Percentiles rank a stretch among this genome's conserved stretches.
phyloP scores from a whole-genome alignment of 37 sponge, comb jelly and placozoan genomes.

The Agelas oroides region DNA sequence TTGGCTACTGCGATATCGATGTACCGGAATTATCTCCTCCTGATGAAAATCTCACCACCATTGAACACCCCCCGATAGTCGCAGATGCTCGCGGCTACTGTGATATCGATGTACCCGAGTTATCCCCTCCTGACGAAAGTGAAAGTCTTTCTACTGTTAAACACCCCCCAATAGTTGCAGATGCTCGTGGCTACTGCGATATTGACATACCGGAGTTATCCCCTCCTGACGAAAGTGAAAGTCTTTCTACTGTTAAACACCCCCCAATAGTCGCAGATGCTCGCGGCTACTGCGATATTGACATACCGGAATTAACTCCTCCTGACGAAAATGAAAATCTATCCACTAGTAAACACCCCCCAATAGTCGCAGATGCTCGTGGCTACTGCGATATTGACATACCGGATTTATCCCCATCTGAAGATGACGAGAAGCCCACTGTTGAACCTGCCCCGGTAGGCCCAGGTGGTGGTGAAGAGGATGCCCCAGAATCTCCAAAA shows the following conservation, averaged over 20 bases:
- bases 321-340: not conserved
- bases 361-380: not conserved
- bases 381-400: constrained; percentile 1
- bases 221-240: not conserved
- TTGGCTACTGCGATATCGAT: not conserved
- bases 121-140: not conserved
- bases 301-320: not conserved
- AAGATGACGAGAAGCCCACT: not conserved
- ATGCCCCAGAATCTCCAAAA: too few species aligned
- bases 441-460: too few species aligned
- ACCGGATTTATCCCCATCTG: not conserved
- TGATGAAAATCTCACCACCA: not conserved
- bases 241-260: not conserved
- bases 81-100: constrained; percentile 26
- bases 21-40: not conserved
- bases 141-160: not conserved
- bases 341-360: not conserved
- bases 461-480: too few species aligned
- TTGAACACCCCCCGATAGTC: not conserved
- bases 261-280: not conserved
- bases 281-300: not conserved
- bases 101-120: not conserved
- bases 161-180: not conserved
- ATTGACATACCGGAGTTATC: not conserved
- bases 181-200: not conserved